Base-by-base conservation (phyloP, 2,888 invertebrate species). In the Leptinotarsa rubiginosa region DNA sequence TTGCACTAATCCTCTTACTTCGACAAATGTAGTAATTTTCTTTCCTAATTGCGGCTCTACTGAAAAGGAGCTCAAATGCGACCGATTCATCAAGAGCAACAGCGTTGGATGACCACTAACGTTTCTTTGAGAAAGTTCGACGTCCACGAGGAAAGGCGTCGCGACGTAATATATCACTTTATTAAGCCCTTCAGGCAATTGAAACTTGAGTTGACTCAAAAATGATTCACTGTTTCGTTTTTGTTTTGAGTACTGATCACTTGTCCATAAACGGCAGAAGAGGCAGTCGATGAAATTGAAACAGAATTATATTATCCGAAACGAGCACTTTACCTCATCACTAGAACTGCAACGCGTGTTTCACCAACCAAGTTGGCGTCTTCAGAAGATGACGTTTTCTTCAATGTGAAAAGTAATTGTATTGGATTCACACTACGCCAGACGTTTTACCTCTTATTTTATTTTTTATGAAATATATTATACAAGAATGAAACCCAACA, bases 61-160 rank as follows among this genome's bases (percentile, higher is more conserved):
- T 47, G 31, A 69, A 56, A 47, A 69, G 20, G 20, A 18, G 41
- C 16, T 25, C 18, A 13, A 47, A 22, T 41, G 18, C 18, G 18
- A 49, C 59, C 70, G 72, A 75, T 75, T 75, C 72, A 68, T 73
- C 75, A 75, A 68, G 73, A 69, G 73, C 69, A 75, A 75, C 73
- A 70, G 65, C 75, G 54, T 47, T 13, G 56, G 47, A 69, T 70
- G 70, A 75, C 72, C 72, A 75, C 73, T 75, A 75, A 75, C 73
- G 69, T 70, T 75, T 73, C 73, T 75, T 73, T 68, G 68, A 16
- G 65, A 70, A 73, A 75, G 73, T 75, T 73, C 68, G 75, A 75
- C 73, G 59, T 70, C 54, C 41, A 62, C 56, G 47, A 70, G 75
- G 68, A 72, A 75, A 75, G 70, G 67, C 70, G 68, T 54, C 62